Conservation (phyloP, 2,113 vertebrate genomes). For the Rhinichthys klamathensis region DNA sequence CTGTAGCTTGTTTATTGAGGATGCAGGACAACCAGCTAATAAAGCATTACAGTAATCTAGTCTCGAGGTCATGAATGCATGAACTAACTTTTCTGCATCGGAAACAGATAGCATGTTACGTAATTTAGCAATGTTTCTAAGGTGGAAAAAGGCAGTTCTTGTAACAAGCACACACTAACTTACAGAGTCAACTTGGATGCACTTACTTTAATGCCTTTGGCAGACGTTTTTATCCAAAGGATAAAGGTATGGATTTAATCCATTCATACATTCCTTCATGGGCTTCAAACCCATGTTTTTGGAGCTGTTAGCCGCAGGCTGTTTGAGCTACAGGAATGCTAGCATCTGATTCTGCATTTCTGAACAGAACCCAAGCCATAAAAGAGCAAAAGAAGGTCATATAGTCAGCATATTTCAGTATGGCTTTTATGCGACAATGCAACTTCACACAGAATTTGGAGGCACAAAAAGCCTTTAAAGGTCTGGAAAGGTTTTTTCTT, state of each 20-base stretch:
- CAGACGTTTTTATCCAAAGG: slow-evolving; percentile 9
- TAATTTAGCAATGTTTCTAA: no score
- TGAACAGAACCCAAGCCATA: slow-evolving; percentile 8
- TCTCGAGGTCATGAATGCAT: no score
- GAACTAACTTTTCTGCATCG: no score
- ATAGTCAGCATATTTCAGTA: slow-evolving; percentile 12
- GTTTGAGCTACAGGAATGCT: neutral
- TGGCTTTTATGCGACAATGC: neutral
- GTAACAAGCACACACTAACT: neutral
- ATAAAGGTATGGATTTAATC: slow-evolving; percentile 16
- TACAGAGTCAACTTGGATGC: neutral
- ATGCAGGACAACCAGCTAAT: no score
- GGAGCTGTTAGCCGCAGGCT: neutral
- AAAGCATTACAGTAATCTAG: no score
- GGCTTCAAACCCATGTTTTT: slow-evolving; percentile 12
- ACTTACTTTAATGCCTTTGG: slow-evolving; percentile 11
- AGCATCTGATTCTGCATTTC: slow-evolving; percentile 6
- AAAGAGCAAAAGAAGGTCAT: neutral
- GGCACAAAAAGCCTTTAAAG: neutral
- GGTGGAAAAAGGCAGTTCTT: no score
- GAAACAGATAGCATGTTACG: no score
- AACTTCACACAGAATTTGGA: slow-evolving; percentile 2
- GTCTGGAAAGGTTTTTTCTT: neutral
- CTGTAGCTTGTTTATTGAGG: no score
- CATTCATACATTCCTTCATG: neutral